phyloP scores from a whole-genome alignment of 2,797 vertebrate genomes.

The Neosalanx taihuensis region DNA sequence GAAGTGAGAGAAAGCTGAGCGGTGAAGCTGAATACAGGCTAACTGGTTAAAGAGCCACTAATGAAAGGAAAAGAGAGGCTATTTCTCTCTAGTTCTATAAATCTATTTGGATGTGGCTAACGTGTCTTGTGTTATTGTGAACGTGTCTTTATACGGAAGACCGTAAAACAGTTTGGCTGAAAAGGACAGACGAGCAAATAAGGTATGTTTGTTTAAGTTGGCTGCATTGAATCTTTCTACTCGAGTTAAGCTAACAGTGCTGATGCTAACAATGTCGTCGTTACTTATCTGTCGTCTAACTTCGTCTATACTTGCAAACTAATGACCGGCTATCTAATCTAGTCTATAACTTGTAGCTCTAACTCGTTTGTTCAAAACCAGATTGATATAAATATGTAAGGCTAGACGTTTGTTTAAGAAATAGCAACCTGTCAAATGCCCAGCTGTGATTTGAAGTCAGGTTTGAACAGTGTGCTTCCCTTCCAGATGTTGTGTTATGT shows the following conservation, averaged over 20 bases:
- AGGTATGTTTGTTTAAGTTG: neutral
- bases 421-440: neutral
- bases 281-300: no score
- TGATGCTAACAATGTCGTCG: no score
- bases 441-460: neutral
- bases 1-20: slow-evolving; percentile 38
- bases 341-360: neutral
- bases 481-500: no score
- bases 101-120: neutral
- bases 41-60: slow-evolving; percentile 12
- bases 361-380: no score
- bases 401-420: no score
- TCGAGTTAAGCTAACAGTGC: neutral
- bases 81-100: neutral
- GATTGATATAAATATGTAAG: no score
- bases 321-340: neutral
- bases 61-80: neutral
- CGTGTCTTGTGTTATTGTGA: neutral
- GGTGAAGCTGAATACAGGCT: slow-evolving; percentile 35
- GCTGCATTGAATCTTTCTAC: neutral
- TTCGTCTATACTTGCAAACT: neutral
- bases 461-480: no score
- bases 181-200: neutral
- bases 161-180: neutral
- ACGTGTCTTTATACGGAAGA: neutral